These are phyloP conservation scores for Anthopleura sola DNA, from an alignment of 64 coral and sea anemone species.

Conservation along the genomic window DNA sequence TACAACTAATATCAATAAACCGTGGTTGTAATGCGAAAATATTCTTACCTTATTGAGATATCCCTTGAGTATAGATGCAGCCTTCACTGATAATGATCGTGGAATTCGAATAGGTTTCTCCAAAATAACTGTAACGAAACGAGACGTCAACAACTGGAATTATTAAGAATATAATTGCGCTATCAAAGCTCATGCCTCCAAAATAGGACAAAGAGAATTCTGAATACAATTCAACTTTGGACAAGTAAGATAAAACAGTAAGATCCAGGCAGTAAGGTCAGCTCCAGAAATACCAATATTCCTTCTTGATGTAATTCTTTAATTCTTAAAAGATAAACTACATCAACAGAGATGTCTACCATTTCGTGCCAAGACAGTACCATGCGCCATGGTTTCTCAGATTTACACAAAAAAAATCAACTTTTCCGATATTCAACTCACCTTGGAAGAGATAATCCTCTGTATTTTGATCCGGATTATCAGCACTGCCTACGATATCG, in stretches of 20 bases:
- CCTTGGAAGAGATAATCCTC: slow-evolving; percentile 99
- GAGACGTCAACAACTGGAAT: neutral
- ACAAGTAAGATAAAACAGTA: too few species aligned
- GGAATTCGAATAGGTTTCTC: slow-evolving; percentile 98
- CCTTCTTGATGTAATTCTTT: too few species aligned
- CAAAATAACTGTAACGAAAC: slow-evolving; percentile 74
- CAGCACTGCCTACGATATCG: slow-evolving; percentile 89
- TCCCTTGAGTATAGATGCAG: slow-evolving; percentile 92
- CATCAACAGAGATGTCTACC: neutral
- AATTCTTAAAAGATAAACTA: too few species aligned
- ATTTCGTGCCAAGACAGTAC: neutral
- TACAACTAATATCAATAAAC: too few species aligned
- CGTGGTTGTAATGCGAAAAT: too few species aligned
- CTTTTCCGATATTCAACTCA: neutral
- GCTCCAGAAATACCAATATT: too few species aligned
- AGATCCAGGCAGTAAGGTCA: too few species aligned
- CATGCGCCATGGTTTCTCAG: neutral
- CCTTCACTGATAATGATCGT: slow-evolving; percentile 94
- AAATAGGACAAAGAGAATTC: too few species aligned
- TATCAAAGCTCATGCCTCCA: too few species aligned
- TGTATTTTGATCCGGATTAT: slow-evolving; percentile 98
- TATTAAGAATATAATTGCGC: neutral
- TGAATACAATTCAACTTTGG: too few species aligned
- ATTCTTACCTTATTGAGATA: slow-evolving; percentile 88
- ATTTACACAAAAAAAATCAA: neutral